These are phyloP conservation scores for Catostomus latipinnis DNA, from an alignment of 2,797 vertebrate species.

Conservation along the genomic window DNA sequence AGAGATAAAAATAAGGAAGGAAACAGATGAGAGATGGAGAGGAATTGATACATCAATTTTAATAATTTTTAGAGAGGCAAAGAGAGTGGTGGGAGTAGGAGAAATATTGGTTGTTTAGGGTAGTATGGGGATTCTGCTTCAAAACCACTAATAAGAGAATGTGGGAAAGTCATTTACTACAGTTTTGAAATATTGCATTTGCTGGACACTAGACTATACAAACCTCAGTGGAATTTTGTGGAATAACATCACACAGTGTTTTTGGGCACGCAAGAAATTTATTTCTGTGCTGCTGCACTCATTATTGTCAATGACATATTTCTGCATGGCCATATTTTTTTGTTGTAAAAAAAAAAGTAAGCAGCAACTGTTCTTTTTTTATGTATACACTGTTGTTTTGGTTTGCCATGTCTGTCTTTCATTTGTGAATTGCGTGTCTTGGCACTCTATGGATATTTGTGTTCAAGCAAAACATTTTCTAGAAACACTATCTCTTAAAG, in stretches of 20 bases:
- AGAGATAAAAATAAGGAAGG: not conserved
- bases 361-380: not conserved
- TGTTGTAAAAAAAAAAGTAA: not conserved
- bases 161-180: constrained; percentile 50
- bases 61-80: constrained; percentile 16
- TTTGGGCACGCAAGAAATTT: constrained; percentile 25
- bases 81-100: not conserved
- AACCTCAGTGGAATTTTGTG: constrained; percentile 47
- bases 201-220: constrained; percentile 34
- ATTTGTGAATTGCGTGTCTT: constrained; percentile 16
- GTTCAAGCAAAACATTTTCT: constrained; percentile 3
- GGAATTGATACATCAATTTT: not conserved
- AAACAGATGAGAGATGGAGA: constrained; percentile 2
- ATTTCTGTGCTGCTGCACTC: constrained; percentile 13
- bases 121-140: not conserved
- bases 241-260: constrained; percentile 47
- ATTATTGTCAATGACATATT: constrained; percentile 29
- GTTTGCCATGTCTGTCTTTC: constrained; percentile 1
- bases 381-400: not conserved
- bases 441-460: not conserved
- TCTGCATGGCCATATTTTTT: not conserved
- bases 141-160: constrained; percentile 49
- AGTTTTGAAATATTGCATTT: constrained; percentile 25
- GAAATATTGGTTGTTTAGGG: not conserved
- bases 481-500: not conserved